These are phyloP conservation scores for Conistra vaccinii DNA, from an alignment of 2,888 invertebrate genomes.

Conservation along the genomic window DNA sequence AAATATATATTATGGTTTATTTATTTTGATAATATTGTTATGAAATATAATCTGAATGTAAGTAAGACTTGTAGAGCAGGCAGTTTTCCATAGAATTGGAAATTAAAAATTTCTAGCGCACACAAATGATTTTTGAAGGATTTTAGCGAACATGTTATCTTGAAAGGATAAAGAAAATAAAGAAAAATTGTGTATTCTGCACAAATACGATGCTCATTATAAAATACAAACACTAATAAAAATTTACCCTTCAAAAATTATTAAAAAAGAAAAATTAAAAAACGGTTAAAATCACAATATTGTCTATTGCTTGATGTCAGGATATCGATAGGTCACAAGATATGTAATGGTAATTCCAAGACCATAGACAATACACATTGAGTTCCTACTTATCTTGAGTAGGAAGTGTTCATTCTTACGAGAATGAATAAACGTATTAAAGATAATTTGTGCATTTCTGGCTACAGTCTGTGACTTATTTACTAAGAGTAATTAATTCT, in stretches of 20 bases:
- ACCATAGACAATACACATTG: neutral
- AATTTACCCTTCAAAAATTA: no score
- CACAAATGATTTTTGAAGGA: constrained; percentile 2
- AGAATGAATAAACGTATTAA: constrained; percentile 13
- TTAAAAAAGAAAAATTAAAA: no score
- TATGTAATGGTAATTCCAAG: neutral
- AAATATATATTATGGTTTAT: constrained; percentile 47
- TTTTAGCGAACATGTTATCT: neutral
- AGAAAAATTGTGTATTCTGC: neutral
- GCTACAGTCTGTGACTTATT: constrained; percentile 11
- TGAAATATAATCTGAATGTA: constrained; percentile 7
- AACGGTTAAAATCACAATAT: neutral
- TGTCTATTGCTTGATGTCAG: constrained; percentile 1
- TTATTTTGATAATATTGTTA: constrained; percentile 35
- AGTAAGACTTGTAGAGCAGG: constrained; percentile 5
- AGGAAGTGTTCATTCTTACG: neutral
- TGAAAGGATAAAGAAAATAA: neutral
- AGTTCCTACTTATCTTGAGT: neutral
- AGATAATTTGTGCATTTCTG: neutral
- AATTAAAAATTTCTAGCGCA: constrained; percentile 34
- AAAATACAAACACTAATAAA: neutral
- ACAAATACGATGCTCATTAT: neutral
- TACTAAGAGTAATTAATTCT: constrained; percentile 10
- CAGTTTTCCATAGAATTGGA: constrained; percentile 31
- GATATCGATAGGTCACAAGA: neutral